These are phyloP conservation scores for Tachystola acroxantha DNA, from an alignment of 2,888 invertebrate genomes.

Conservation along the genomic window DNA sequence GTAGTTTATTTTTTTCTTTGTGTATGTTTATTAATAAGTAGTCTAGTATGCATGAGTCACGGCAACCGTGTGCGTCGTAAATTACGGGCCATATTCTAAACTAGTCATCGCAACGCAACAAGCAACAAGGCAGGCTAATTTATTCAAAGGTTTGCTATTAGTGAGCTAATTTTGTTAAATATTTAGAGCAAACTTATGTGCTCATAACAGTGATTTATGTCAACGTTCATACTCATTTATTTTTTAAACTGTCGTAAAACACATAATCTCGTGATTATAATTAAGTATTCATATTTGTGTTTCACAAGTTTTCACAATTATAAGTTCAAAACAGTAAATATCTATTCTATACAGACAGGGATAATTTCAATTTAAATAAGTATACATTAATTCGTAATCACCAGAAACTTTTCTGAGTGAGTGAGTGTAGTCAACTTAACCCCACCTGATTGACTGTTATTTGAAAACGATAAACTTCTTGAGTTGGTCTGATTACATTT, in stretches of 20 bases:
- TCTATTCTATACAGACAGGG: too few species aligned
- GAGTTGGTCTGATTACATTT: too few species aligned
- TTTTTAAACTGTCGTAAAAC: slow-evolving; percentile 1
- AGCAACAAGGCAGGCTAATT: slow-evolving; percentile 31
- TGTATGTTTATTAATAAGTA: slow-evolving; percentile 63
- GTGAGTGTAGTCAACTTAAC: too few species aligned
- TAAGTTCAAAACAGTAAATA: too few species aligned
- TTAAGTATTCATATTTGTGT: not conserved
- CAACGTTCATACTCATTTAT: not conserved
- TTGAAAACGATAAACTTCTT: too few species aligned
- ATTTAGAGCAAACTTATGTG: slow-evolving; percentile 17
- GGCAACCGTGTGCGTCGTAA: slow-evolving; percentile 44
- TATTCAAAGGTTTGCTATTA: slow-evolving; percentile 17
- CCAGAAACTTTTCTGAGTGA: too few species aligned
- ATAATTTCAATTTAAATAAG: too few species aligned
- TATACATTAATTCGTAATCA: too few species aligned
- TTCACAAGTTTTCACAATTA: too few species aligned
- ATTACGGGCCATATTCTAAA: slow-evolving; percentile 48
- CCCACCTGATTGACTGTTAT: too few species aligned
- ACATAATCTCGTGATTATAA: not conserved
- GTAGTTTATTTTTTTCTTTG: slow-evolving; percentile 53
- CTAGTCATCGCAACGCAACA: slow-evolving; percentile 40
- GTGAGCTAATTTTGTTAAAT: slow-evolving; percentile 22
- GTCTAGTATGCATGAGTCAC: slow-evolving; percentile 55
- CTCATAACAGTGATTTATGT: slow-evolving; percentile 6